Evolutionary conservation across 2,113 vertebrate species (phyloP), one percentile per base, ranked within the genome.

Genomic region (Xerus inauris): DNA sequence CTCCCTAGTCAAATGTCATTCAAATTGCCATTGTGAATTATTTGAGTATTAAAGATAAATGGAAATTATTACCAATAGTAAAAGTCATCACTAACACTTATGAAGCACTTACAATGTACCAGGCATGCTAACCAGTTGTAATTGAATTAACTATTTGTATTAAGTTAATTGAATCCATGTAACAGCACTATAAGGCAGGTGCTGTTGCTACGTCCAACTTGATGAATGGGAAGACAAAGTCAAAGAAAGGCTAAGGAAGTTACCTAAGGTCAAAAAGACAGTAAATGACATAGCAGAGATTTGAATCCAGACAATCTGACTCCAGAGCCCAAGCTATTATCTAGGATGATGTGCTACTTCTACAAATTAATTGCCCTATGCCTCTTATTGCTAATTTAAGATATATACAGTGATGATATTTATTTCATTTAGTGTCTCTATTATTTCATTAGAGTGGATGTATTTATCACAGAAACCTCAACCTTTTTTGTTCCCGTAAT

Each of bases 261-360:
- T 77, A 84, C 30, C 49, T 54, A 86, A 95, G 88, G 93, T 95
- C 94, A 96, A 94, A 94, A 11, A 94, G 62, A 94, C 13, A 67
- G 95, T 67, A 87, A 95, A 84, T 85, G 69, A 96, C 79, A 64
- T n/a, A 96, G 69, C 64, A 71, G 51, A 91, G 57, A 86, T 87
- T 35, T 71, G 83, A 92, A 93, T 77, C 54, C 89, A 97, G 94
- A 97, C 93, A 96, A 91, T 94, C 32, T 51, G 91, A 96, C 93
- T 97, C 97, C 94, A 95, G 82, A 96, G 71, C 16, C 22, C 86
- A 92, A 72, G 59, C 81, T 94, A 90, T 94, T 96, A 89, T 94
- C 69, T 86, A 67, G 84, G 54, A 45, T 42, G 54, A 62, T 87
- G 47, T 47, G 49, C 67, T 79, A 62, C 64, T 94, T 86, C 49